These are phyloP conservation scores for Tragelaphus imberbis DNA, from an alignment of 2,113 vertebrate species.

Conservation along the genomic window DNA sequence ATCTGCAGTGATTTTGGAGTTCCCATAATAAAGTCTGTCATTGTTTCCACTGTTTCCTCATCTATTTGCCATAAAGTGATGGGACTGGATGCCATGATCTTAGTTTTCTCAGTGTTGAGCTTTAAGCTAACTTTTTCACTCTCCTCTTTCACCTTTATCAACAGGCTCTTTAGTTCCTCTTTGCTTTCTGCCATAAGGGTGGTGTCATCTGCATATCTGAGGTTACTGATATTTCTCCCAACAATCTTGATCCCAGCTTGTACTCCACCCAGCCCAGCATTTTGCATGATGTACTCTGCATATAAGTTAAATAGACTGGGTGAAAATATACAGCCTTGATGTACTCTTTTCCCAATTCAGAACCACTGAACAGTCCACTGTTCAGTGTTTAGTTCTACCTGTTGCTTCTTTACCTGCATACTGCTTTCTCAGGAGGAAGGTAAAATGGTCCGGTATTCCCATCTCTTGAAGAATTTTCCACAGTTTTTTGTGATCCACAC, in stretches of 20 bases:
- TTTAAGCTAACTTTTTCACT: neutral
- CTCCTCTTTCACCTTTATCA: neutral
- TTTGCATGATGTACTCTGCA: neutral
- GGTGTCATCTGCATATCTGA: neutral
- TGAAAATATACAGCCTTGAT: neutral
- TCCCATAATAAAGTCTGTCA: neutral
- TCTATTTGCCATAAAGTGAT: neutral
- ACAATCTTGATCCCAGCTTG: neutral
- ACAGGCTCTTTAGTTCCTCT: neutral
- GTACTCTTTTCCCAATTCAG: neutral
- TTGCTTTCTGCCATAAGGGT: neutral
- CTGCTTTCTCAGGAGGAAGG: neutral
- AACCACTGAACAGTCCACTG: neutral
- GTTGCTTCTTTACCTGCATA: neutral
- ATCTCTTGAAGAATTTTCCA: neutral
- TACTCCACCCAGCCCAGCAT: neutral
- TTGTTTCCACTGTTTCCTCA: neutral
- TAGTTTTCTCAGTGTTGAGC: neutral
- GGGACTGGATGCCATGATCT: neutral
- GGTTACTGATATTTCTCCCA: neutral
- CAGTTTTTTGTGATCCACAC: neutral
- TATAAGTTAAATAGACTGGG: neutral
- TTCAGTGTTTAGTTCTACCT: neutral
- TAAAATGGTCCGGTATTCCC: neutral
- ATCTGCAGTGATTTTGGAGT: neutral